phyloP scores from a whole-genome alignment of 2,888 invertebrate genomes.

The Ophion slaviceki region DNA sequence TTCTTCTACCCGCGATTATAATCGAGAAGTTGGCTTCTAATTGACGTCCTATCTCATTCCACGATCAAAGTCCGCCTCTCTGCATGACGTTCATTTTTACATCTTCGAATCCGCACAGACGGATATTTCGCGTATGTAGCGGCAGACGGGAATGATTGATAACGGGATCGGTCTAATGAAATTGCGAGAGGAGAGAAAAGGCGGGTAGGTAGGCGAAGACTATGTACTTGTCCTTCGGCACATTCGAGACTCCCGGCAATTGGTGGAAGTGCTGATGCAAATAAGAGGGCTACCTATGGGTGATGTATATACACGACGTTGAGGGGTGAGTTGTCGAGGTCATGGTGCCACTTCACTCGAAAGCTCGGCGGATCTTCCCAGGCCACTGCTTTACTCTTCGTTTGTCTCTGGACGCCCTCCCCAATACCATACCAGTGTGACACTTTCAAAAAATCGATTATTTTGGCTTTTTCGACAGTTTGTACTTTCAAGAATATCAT shows the following conservation, averaged over 20 bases:
- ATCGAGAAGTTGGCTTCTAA: neutral
- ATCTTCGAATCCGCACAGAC: neutral
- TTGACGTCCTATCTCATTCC: neutral
- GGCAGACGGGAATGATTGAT: slow-evolving; percentile 6
- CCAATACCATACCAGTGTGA: neutral
- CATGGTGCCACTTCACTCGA: slow-evolving; percentile 53
- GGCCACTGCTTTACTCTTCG: slow-evolving; percentile 8
- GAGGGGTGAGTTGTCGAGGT: slow-evolving; percentile 61
- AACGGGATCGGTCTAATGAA: slow-evolving; percentile 14
- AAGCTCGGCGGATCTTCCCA: slow-evolving; percentile 30
- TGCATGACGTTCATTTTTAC: neutral
- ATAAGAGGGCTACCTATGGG: slow-evolving; percentile 12
- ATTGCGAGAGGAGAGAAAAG: neutral
- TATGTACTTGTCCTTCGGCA: slow-evolving; percentile 1
- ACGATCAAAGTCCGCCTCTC: neutral
- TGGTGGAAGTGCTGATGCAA: slow-evolving; percentile 39
- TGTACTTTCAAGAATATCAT: too few relatives aligned
- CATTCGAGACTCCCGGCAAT: slow-evolving; percentile 21
- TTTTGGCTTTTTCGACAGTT: too few relatives aligned
- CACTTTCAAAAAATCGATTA: neutral
- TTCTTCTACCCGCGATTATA: neutral
- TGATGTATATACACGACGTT: slow-evolving; percentile 21
- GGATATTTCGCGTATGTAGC: neutral
- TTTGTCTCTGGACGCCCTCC: neutral
- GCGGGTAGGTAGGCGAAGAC: neutral